Conservation (phyloP, 2,888 invertebrate species). For the Nudaria mundana region DNA sequence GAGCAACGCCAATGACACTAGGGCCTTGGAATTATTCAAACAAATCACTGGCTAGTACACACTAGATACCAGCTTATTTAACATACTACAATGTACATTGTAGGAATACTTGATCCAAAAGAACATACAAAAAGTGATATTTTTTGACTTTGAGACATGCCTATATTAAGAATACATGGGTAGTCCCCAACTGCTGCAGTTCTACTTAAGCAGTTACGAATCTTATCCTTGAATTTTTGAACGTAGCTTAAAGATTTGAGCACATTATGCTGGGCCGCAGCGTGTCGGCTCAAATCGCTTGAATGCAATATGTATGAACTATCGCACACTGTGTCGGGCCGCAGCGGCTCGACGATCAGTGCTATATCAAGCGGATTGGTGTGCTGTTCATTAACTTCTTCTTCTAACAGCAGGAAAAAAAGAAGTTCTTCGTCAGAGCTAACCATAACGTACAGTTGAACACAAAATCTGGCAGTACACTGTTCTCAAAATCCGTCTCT, state of each 20-base stretch:
- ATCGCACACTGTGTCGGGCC: too few relatives aligned
- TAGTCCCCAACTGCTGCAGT: neutral
- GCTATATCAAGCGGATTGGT: neutral
- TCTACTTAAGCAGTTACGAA: too few relatives aligned
- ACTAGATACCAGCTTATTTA: too few relatives aligned
- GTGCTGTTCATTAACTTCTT: neutral
- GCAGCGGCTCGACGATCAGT: too few relatives aligned
- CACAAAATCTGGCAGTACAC: slow-evolving; percentile 10
- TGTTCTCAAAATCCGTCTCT: slow-evolving; percentile 12
- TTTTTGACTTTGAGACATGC: too few relatives aligned
- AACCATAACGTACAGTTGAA: slow-evolving; percentile 9
- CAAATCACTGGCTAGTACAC: neutral
- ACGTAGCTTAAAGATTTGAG: neutral
- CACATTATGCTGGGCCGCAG: neutral
- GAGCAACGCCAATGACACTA: neutral
- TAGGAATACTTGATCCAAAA: too few relatives aligned
- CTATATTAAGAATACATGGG: too few relatives aligned
- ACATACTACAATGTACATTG: neutral
- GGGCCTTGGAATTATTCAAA: slow-evolving; percentile 8
- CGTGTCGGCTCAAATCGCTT: too few relatives aligned
- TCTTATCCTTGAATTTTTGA: too few relatives aligned
- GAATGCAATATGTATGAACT: too few relatives aligned
- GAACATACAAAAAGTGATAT: too few relatives aligned
- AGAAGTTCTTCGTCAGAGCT: slow-evolving; percentile 4
- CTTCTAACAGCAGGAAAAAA: slow-evolving; percentile 4